Base-by-base conservation (phyloP, 1,140 invertebrate species). In the Hylyphantes graminicola region DNA sequence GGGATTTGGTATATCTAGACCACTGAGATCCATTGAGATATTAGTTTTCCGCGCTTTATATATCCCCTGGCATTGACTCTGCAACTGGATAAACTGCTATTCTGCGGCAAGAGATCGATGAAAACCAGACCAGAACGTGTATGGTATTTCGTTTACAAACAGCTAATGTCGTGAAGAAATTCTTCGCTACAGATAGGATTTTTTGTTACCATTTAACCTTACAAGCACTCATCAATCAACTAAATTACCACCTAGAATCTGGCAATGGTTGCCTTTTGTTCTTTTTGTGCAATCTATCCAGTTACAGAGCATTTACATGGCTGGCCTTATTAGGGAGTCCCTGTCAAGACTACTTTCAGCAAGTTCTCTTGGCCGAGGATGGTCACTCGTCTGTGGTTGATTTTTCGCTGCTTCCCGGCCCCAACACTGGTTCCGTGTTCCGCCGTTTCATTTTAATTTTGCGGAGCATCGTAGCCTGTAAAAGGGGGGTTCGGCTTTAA, bases 401-500 rank as follows among this genome's bases (percentile, higher is more conserved):
- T 63, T 85, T 85, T 67, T 85, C 82, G 7, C 82, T 54, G 73
- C 81, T 76, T n/a, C 81, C 81, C 59, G 81, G 81, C 17, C 82
- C 82, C 55, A 88, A 80, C 15, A 85, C 83, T 83, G 91, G 90
- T 86, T 91, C 91, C 81, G 91, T 91, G 87, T 91, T 91, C 65
- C 91, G 88, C 59, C 91, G 87, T 88, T 91, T 91, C 87, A 91
- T 91, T 88, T 91, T 91, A 85, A 88, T 90, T 87, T 91, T 91
- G 86, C 91, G 90, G 57, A 91, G 87, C 91, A 91, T 91, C 85
- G 90, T 91, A 81, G 91, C 88, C 88, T 89, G 74, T 17, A 83
- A 63, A 80, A 76, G 59, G 61, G 54, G 35, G 17, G 48, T 17
- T 50, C 50, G 70, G 61, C 59, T 75, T 84, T 81, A 64, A 10